Percentiles rank a stretch among this genome's conserved stretches.
These are phyloP conservation scores for Calycopis cecrops DNA, from an alignment of 1,140 invertebrate species.

Conservation along the genomic window DNA sequence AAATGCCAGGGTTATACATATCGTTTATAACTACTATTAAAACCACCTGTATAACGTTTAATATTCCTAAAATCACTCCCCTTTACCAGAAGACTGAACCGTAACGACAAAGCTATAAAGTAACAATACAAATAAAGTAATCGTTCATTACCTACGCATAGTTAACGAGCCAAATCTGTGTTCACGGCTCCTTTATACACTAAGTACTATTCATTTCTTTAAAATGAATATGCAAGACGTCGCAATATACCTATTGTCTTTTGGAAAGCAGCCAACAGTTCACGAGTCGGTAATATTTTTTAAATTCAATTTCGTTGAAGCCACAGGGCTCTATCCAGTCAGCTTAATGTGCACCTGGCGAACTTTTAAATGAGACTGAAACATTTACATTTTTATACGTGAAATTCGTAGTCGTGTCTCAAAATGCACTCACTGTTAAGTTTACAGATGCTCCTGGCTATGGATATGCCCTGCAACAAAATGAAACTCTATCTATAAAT, in stretches of 20 bases:
- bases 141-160: conserved; percentile 13
- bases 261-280: conserved; percentile 65
- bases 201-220: conserved; percentile 56
- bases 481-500: no score
- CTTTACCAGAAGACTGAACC: no score
- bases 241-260: conserved; percentile 58
- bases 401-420: conserved; percentile 23
- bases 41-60: no score
- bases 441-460: not conserved
- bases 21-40: no score
- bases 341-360: conserved; percentile 69
- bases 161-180: conserved; percentile 22
- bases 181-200: conserved; percentile 36
- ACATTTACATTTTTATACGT: conserved; percentile 44
- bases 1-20: no score
- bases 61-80: no score
- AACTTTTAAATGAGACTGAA: conserved; percentile 58
- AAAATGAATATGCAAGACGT: conserved; percentile 65
- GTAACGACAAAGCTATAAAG: no score
- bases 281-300: conserved; percentile 69
- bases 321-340: conserved; percentile 58
- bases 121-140: not conserved
- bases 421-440: conserved; percentile 6
- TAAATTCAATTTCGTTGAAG: conserved; percentile 70
- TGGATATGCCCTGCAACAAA: no score